Percentiles rank a stretch among this genome's conserved stretches.
phyloP scores from a whole-genome alignment of 1,140 invertebrate species.

The Trachelipus rathkii region DNA sequence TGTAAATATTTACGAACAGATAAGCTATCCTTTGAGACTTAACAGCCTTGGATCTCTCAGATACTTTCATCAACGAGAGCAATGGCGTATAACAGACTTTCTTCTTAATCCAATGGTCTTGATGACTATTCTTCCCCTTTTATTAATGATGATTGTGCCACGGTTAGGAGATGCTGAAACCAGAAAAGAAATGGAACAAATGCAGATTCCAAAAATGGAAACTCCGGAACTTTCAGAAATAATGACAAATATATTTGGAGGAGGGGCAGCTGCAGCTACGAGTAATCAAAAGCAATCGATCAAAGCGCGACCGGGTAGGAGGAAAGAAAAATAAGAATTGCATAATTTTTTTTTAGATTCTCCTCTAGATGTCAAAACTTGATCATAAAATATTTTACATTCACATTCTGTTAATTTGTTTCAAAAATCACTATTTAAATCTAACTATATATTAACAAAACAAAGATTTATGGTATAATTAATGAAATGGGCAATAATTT shows the following conservation, averaged over 20 bases:
- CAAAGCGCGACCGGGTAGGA: too few species aligned
- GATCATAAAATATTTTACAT: too few species aligned
- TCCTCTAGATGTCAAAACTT: too few species aligned
- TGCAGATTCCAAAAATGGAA: slow-evolving; percentile 75
- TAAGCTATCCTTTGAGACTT: slow-evolving; percentile 86
- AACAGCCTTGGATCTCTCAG: slow-evolving; percentile 72
- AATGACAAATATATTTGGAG: slow-evolving; percentile 72
- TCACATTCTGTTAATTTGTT: too few species aligned
- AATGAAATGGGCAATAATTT: too few species aligned
- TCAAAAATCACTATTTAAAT: too few species aligned
- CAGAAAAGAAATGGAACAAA: slow-evolving; percentile 79
- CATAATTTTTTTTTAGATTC: too few species aligned
- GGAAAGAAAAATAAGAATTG: too few species aligned
- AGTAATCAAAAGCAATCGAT: background rate
- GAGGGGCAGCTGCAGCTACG: slow-evolving; percentile 50
- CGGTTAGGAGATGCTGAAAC: slow-evolving; percentile 97
- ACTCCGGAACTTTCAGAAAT: slow-evolving; percentile 89
- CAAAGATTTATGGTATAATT: too few species aligned
- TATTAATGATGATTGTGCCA: slow-evolving; percentile 86
- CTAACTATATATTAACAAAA: too few species aligned
- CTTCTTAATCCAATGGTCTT: slow-evolving; percentile 95
- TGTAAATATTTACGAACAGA: slow-evolving; percentile 55
- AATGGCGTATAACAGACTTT: slow-evolving; percentile 92
- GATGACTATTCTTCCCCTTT: slow-evolving; percentile 91
- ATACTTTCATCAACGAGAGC: slow-evolving; percentile 91